Conservation (phyloP, 2,113 vertebrate genomes). For the Epinephelus moara region DNA sequence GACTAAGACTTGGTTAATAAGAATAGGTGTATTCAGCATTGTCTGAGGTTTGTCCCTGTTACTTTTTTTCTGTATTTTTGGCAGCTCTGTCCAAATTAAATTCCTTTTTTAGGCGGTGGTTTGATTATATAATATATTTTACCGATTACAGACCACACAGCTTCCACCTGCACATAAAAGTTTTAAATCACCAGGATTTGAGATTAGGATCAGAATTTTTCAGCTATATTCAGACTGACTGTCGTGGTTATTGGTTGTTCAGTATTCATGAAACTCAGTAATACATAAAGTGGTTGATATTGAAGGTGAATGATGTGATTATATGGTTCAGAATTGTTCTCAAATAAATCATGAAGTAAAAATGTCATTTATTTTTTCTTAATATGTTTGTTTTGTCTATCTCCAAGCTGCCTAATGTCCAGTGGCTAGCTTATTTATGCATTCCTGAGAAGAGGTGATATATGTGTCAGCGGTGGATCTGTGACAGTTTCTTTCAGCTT, state of each 20-base stretch:
- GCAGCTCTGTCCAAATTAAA: not conserved
- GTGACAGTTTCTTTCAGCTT: slow-evolving; percentile 70
- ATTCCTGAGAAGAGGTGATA: slow-evolving; percentile 61
- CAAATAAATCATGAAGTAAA: slow-evolving; percentile 23
- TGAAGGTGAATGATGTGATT: not conserved
- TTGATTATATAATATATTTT: not conserved
- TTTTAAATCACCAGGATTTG: not conserved
- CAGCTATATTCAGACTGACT: not conserved
- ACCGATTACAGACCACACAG: not conserved
- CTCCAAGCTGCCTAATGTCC: slow-evolving; percentile 32
- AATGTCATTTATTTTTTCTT: slow-evolving; percentile 47
- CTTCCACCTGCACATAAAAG: not conserved
- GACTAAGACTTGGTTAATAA: not conserved
- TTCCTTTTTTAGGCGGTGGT: not conserved
- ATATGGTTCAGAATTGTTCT: not conserved
- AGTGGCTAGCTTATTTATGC: slow-evolving; percentile 52
- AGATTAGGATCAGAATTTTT: not conserved
- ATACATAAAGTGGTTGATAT: not conserved
- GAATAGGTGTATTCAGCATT: not conserved
- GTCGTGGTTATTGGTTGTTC: slow-evolving; percentile 1
- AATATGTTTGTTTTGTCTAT: slow-evolving; percentile 54
- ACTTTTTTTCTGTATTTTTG: not conserved
- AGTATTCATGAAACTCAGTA: slow-evolving; percentile 8
- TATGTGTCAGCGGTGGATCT: slow-evolving; percentile 65
- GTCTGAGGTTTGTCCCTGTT: not conserved